These are phyloP conservation scores for Pachyseris speciosa DNA, from an alignment of 64 coral and sea anemone genomes.

Conservation along the genomic window DNA sequence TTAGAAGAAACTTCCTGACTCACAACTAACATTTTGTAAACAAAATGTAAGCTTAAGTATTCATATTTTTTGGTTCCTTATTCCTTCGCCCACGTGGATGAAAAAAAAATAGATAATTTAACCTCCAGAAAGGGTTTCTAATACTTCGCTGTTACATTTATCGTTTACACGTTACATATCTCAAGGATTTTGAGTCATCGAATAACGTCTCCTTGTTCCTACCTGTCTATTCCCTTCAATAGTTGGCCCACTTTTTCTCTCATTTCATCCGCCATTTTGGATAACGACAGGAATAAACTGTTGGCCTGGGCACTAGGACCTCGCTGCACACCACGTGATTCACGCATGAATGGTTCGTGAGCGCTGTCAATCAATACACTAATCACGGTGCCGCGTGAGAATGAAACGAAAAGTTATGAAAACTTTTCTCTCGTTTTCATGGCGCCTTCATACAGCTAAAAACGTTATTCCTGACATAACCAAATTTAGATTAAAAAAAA, in stretches of 20 bases:
- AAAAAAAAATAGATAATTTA: neutral
- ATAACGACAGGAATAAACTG: neutral
- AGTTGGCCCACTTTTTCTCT: constrained; percentile 43
- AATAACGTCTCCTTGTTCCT: neutral
- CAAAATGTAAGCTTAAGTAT: neutral
- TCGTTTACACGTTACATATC: neutral
- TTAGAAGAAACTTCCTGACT: neutral
- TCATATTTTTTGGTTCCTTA: neutral
- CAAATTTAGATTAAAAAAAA: too few species aligned
- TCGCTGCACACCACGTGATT: too few species aligned
- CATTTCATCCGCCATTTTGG: constrained; percentile 77
- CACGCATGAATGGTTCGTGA: too few species aligned
- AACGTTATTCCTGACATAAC: too few species aligned
- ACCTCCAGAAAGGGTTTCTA: neutral
- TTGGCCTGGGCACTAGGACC: neutral
- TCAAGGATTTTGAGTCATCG: neutral
- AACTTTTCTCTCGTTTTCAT: too few species aligned
- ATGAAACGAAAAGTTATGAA: too few species aligned
- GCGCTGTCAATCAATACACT: too few species aligned
- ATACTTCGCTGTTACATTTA: neutral
- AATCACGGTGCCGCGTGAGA: too few species aligned
- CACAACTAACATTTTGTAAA: neutral
- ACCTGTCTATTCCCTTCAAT: constrained; percentile 78
- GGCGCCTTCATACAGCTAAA: too few species aligned
- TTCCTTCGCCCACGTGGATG: neutral